These are phyloP conservation scores for Nymphalis c-album DNA, from an alignment of 2,888 invertebrate species.

Conservation along the genomic window DNA sequence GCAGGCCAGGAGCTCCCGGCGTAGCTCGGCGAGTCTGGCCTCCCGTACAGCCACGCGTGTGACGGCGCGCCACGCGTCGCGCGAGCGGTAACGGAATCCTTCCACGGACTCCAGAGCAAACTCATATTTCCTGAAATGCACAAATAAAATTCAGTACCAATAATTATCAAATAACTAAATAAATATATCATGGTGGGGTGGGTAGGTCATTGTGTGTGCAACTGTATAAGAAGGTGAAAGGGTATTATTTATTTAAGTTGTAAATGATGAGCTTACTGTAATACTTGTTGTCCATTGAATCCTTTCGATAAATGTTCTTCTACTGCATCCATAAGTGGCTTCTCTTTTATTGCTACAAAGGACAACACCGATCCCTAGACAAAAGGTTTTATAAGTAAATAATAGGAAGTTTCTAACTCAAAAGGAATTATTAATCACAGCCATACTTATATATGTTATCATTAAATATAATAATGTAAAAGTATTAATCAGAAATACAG, in stretches of 20 bases:
- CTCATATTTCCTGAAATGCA: conserved; percentile 87
- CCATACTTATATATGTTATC: too few relatives aligned
- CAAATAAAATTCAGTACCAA: too few relatives aligned
- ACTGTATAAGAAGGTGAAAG: too few relatives aligned
- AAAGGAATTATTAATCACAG: too few relatives aligned
- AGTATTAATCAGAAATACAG: too few relatives aligned
- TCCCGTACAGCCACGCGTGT: conserved; percentile 96
- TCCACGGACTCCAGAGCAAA: conserved; percentile 98
- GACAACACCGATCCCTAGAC: conserved; percentile 91
- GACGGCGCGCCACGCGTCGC: conserved; percentile 97
- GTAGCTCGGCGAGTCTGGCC: conserved; percentile 97
- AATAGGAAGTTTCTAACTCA: too few relatives aligned
- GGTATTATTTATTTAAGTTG: too few relatives aligned
- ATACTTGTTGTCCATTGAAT: conserved; percentile 82
- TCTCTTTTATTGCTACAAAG: conserved; percentile 92
- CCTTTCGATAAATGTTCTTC: conserved; percentile 87
- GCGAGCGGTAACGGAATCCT: conserved; percentile 95
- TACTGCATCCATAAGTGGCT: conserved; percentile 86
- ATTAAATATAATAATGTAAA: conserved; percentile 1
- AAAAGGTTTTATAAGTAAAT: conserved; percentile 7
- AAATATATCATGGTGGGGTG: neutral
- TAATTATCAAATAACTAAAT: neutral
- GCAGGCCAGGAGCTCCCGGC: conserved; percentile 94
- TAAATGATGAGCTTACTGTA: conserved; percentile 80
- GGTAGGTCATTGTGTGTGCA: too few relatives aligned